Conservation (phyloP, 2,888 invertebrate species). For the Ochropleura plecta region DNA sequence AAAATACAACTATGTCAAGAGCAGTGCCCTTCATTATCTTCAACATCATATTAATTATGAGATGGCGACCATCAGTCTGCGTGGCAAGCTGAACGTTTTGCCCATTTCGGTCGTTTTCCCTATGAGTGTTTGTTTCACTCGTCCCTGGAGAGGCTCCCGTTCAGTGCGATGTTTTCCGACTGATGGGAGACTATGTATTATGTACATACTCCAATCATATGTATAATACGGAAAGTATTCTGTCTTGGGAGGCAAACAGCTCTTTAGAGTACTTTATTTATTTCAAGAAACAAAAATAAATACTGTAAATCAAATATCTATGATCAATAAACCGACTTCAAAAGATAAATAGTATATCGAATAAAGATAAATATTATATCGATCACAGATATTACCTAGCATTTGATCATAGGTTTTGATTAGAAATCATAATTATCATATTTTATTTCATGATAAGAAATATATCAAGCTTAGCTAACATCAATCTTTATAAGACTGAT, state of each 20-base stretch:
- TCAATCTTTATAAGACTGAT: neutral
- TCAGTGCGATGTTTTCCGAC: constrained; percentile 7
- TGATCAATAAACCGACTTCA: neutral
- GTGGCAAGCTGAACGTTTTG: neutral
- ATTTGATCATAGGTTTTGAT: too few relatives aligned
- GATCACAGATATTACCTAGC: neutral
- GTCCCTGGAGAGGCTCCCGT: constrained; percentile 27
- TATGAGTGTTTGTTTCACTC: constrained; percentile 10
- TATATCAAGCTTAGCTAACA: too few relatives aligned
- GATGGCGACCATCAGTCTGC: neutral
- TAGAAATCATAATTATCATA: too few relatives aligned
- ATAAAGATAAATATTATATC: neutral
- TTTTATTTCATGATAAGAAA: too few relatives aligned
- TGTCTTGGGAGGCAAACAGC: neutral
- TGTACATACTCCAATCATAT: constrained; percentile 16
- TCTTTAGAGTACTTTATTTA: constrained; percentile 17
- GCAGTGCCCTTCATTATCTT: neutral
- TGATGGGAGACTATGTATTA: constrained; percentile 18
- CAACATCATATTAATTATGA: neutral
- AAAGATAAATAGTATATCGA: neutral
- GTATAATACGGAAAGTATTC: neutral
- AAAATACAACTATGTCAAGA: neutral
- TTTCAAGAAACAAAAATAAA: neutral
- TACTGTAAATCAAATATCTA: neutral
- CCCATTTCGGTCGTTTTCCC: neutral